Conservation (phyloP, 2,797 vertebrate genomes). For the Sebastes nivosus region DNA sequence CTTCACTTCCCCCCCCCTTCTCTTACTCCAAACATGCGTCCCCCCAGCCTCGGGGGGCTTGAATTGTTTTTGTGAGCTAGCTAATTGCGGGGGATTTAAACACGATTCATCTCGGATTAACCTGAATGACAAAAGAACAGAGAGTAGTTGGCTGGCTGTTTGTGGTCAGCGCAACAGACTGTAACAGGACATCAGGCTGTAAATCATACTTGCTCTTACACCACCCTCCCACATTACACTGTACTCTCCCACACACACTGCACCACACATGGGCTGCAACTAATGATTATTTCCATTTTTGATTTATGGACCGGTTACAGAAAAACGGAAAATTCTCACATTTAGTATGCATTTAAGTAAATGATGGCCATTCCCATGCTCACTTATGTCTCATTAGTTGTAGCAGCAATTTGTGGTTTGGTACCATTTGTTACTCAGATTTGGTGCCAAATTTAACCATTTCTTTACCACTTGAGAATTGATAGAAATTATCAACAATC, state of each 20-base stretch:
- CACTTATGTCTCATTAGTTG: too few species aligned
- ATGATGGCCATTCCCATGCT: too few species aligned
- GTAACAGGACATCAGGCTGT: conserved; percentile 13
- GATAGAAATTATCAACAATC: too few species aligned
- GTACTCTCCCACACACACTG: neutral
- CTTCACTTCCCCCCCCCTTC: neutral
- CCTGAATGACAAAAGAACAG: conserved; percentile 64
- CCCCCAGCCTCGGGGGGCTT: conserved; percentile 13
- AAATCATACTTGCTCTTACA: conserved; percentile 18
- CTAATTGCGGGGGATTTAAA: conserved; percentile 70
- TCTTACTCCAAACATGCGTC: conserved; percentile 4
- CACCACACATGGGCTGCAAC: neutral
- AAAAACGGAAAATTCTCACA: neutral
- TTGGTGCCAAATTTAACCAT: too few species aligned
- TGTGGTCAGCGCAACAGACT: conserved; percentile 29
- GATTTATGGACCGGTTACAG: neutral
- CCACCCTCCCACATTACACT: conserved; percentile 7
- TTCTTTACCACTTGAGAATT: too few species aligned
- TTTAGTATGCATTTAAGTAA: neutral
- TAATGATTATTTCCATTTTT: neutral
- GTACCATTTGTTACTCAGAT: too few species aligned
- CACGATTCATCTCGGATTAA: conserved; percentile 63
- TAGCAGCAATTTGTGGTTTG: too few species aligned
- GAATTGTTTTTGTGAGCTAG: conserved; percentile 55
- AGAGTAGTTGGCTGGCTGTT: conserved; percentile 40